Evolutionary conservation across 2,888 invertebrate genomes (phyloP), one percentile per base, ranked within the genome.

Genomic region (Rotaria sp.): DNA sequence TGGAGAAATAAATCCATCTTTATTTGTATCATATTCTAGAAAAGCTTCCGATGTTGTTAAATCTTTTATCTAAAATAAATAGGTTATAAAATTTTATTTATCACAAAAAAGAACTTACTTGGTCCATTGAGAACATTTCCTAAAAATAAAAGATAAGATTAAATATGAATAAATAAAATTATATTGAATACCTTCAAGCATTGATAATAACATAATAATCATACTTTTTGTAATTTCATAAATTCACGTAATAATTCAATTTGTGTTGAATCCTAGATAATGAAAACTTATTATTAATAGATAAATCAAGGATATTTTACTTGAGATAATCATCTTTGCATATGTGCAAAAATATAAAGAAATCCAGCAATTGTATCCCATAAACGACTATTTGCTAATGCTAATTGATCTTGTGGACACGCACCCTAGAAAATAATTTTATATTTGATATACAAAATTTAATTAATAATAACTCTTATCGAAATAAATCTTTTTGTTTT

Each of bases 331-430:
- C 99, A 99, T 91, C 97, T 97, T 92, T 99, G 99, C 99, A 99
- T 99, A 92, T 99, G 97, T 0, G 99, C 98, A 93, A 99, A 99
- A 15, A 99, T 93, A 93, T 99, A 99, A 86, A 99, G 94, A 92
- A 99, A 99, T 91, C 99, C 98, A 67, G 98, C 98, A 10, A 99
- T 98, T 0, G 99, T 99, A 92, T 99, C 99, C 99, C 99, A 99
- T 90, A 99, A 94, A 91, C 96, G 95, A 89, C 92, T 92, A 89
- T 97, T 97, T 2, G 99, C 99, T 95, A 97, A 93, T 1, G 99
- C 97, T 92, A 99, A 96, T 91, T 99, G 99, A 93, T 99, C 99
- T 90, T 96, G 94, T 0, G 96, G 95, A 91, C 99, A 99, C 0
- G 99, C 99, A 84, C 99, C 99, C 91, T 67, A 67, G 5, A 67